Conservation (phyloP, 1,140 invertebrate species). For the Drosophila chauvacae region DNA sequence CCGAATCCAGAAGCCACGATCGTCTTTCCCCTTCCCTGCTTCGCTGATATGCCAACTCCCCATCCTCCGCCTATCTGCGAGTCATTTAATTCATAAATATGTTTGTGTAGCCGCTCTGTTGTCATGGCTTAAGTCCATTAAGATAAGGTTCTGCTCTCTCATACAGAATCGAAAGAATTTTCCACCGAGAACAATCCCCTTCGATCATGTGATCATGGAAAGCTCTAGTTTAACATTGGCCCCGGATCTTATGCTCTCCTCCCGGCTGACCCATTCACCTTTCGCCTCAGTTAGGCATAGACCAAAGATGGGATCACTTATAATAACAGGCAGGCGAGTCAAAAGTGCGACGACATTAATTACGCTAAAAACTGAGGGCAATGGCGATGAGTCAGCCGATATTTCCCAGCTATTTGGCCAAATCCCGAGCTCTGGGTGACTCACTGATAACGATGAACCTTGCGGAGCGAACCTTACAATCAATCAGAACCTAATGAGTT, state of each 20-base stretch:
- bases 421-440: constrained; percentile 6
- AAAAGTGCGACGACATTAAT: constrained; percentile 20
- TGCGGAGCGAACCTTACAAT: constrained; percentile 2
- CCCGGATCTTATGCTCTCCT: constrained; percentile 9
- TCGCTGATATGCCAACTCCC: constrained; percentile 58
- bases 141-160: constrained; percentile 26
- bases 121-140: constrained; percentile 31
- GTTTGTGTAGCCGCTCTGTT: constrained; percentile 18
- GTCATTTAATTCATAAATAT: constrained; percentile 48
- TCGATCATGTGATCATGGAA: constrained; percentile 22
- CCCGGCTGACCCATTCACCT: constrained; percentile 29
- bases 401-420: constrained; percentile 31
- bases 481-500: constrained; percentile 26
- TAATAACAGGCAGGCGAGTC: constrained; percentile 2
- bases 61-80: constrained; percentile 40
- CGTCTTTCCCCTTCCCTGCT: constrained; percentile 6
- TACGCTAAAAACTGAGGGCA: constrained; percentile 16
- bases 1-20: constrained; percentile 14
- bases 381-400: constrained; percentile 27
- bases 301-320: constrained; percentile 18
- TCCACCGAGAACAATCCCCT: constrained; percentile 17
- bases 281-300: neutral
- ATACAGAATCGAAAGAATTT: constrained; percentile 16
- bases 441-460: constrained; percentile 33
- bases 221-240: constrained; percentile 4